These are phyloP conservation scores for Phasianus colchicus DNA, from an alignment of 2,113 vertebrate species.

Conservation along the genomic window DNA sequence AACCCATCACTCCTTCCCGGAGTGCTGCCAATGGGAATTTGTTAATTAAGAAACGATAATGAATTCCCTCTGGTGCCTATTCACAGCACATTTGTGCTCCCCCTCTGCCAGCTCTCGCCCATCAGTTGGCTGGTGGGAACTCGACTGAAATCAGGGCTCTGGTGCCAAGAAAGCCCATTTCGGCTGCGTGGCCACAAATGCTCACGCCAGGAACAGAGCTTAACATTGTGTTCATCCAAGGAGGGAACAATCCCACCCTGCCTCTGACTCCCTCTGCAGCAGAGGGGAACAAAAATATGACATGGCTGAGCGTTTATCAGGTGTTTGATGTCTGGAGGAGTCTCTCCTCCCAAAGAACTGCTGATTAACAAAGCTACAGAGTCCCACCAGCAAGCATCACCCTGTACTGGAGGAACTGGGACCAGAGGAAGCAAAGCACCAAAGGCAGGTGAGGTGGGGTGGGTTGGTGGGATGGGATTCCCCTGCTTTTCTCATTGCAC, in stretches of 20 bases:
- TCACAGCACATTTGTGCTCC: slow-evolving; percentile 23
- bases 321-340: not conserved
- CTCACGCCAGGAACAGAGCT: slow-evolving; percentile 7
- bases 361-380: not conserved
- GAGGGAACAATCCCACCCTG: slow-evolving; percentile 8
- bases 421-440: not conserved
- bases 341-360: not conserved
- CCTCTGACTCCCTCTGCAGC: not conserved
- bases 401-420: not conserved
- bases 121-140: not conserved
- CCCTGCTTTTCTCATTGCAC: not conserved
- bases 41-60: slow-evolving; percentile 42
- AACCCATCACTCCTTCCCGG: not conserved
- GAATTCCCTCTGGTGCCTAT: not conserved
- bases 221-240: not conserved
- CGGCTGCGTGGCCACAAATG: not conserved
- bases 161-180: slow-evolving; percentile 23
- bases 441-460: not conserved
- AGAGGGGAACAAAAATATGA: not conserved
- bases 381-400: not conserved
- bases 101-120: not conserved
- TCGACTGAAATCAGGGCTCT: not conserved
- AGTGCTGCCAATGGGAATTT: not conserved
- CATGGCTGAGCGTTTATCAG: not conserved
- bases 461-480: not conserved